A percentile compares a stretch with the other conserved stretches of the same genome.
These are phyloP conservation scores for Euleptes europaea DNA, from an alignment of 2,113 vertebrate species.

Conservation along the genomic window DNA sequence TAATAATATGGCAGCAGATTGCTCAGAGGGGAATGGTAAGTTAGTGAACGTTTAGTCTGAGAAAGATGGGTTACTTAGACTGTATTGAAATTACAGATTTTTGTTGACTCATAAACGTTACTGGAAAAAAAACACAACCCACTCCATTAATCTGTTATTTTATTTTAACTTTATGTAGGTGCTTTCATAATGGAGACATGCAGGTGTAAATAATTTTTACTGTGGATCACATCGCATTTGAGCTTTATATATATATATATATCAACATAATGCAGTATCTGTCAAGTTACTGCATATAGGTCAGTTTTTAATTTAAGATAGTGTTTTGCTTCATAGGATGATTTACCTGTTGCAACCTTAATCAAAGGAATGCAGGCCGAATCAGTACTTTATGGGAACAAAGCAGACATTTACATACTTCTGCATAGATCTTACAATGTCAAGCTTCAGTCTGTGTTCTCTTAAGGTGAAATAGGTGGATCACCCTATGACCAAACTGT, in stretches of 20 bases:
- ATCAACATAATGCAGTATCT: background rate
- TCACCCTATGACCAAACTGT: background rate
- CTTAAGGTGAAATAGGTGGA: too few species aligned
- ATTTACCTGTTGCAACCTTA: background rate
- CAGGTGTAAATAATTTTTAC: background rate
- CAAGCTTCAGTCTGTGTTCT: too few species aligned
- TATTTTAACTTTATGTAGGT: constrained; percentile 4
- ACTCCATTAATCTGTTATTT: constrained; percentile 35
- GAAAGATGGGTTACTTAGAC: constrained; percentile 53
- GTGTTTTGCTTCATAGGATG: background rate
- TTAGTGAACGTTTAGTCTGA: constrained; percentile 67
- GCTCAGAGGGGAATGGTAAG: constrained; percentile 75
- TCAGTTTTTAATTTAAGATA: constrained; percentile 5
- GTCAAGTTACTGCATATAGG: background rate
- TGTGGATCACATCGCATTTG: background rate
- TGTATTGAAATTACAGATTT: constrained; percentile 43
- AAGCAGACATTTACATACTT: background rate
- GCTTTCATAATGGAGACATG: constrained; percentile 21
- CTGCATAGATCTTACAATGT: too few species aligned
- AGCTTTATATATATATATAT: background rate
- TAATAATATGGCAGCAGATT: constrained; percentile 76
- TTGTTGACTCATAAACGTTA: constrained; percentile 7
- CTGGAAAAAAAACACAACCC: constrained; percentile 14
- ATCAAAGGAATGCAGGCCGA: background rate
- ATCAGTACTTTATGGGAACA: background rate